Evolutionary conservation across 2,888 invertebrate species (phyloP).

Genomic region (Trichacis sp.): DNA sequence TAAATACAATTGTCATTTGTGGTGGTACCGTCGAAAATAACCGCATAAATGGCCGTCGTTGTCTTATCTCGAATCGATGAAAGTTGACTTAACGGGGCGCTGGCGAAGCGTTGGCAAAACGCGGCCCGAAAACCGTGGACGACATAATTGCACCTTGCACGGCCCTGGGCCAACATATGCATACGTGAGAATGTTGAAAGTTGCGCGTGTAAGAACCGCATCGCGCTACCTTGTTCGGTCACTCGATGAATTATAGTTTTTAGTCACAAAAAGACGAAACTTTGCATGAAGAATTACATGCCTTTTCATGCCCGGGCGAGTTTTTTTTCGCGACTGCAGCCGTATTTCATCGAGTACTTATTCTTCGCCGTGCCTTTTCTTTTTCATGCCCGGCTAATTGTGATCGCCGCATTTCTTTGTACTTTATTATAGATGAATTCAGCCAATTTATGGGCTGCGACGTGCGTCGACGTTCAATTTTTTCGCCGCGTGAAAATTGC

Average conservation of each 20-base stretch:
- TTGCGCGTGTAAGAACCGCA: no score
- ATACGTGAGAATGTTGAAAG: constrained; percentile 23
- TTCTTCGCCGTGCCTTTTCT: neutral
- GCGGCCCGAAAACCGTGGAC: constrained; percentile 32
- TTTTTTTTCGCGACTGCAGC: neutral
- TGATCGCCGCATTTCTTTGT: neutral
- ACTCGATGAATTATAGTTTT: constrained; percentile 46
- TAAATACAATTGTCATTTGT: no score
- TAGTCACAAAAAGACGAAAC: constrained; percentile 25
- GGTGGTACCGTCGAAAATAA: no score
- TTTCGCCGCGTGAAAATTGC: no score
- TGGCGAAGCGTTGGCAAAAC: constrained; percentile 37
- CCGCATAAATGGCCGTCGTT: constrained; percentile 14
- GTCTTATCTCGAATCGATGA: constrained; percentile 25
- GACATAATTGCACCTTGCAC: constrained; percentile 42
- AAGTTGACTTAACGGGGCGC: constrained; percentile 30
- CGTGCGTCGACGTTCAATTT: neutral
- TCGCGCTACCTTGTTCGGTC: constrained; percentile 21
- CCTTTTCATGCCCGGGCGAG: constrained; percentile 29
- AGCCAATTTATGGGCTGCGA: neutral
- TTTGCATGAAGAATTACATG: constrained; percentile 53
- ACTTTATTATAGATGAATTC: neutral
- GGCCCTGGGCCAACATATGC: neutral
- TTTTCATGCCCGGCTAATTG: neutral
- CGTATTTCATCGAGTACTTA: constrained; percentile 4